phyloP scores from a whole-genome alignment of 1,140 invertebrate genomes.

The Drosophila persimilis region DNA sequence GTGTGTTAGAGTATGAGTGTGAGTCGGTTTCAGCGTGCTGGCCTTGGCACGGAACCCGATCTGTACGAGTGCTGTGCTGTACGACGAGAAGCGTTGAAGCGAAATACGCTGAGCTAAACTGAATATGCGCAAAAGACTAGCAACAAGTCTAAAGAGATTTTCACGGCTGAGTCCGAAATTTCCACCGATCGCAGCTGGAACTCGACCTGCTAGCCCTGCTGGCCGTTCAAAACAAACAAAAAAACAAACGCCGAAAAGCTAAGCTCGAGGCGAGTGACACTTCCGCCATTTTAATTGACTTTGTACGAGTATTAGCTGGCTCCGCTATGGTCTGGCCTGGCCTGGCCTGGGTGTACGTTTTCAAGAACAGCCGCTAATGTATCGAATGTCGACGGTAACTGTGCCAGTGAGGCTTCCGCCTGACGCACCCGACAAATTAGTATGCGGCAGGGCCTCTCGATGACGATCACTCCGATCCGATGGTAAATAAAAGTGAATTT shows the following conservation, averaged over 20 bases:
- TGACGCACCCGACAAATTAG: constrained; percentile 54
- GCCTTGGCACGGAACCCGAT: constrained; percentile 44
- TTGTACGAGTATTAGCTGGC: background rate
- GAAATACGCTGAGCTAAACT: constrained; percentile 29
- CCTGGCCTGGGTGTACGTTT: constrained; percentile 55
- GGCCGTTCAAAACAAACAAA: constrained; percentile 4
- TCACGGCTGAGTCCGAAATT: constrained; percentile 4
- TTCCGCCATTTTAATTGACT: constrained; percentile 73
- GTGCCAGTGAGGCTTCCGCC: constrained; percentile 61
- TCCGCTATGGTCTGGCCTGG: background rate
- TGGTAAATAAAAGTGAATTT: constrained; percentile 74
- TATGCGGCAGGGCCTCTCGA: constrained; percentile 58
- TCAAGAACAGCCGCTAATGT: constrained; percentile 52
- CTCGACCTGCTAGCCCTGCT: constrained; percentile 17
- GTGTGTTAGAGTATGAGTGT: background rate
- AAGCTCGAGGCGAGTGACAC: constrained; percentile 45
- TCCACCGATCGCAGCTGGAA: constrained; percentile 3
- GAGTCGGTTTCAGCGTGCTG: constrained; percentile 8
- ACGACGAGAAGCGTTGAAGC: constrained; percentile 11
- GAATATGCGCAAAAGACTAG: constrained; percentile 3
- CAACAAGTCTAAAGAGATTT: no score
- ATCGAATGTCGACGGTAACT: constrained; percentile 32
- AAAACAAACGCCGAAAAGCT: background rate
- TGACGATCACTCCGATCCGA: constrained; percentile 36
- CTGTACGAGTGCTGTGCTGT: constrained; percentile 7